Base-by-base conservation (phyloP, 2,797 vertebrate species). In the Ispidina picta region DNA sequence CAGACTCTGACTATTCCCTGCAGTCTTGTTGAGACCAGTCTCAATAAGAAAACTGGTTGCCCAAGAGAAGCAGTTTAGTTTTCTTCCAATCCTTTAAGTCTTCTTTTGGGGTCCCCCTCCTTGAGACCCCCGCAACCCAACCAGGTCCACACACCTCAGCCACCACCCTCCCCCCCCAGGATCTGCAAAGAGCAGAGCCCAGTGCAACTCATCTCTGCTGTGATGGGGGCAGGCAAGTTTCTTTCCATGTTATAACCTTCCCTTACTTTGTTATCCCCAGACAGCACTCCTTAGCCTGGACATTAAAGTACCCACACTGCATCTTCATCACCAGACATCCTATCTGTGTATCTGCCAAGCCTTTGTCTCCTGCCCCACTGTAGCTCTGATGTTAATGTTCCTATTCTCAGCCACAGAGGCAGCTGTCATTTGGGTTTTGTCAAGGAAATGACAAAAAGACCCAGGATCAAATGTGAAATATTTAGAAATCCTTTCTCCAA, bases 371-470 rank as follows among this genome's bases (percentile, higher is more conserved):
- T 64, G 29, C 70, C 48, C 65, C 35, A 12, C 51, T 41, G 2
- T 9, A 72, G 49, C 51, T 73, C 3, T 52, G 65, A 39, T 70
- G 52, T 22, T 69, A 68, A 69, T 10, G 70, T 49, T 72, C 78
- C 78, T 89, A 65, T 92, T 92, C 89, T 73, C 73, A 89, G 91
- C 41, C 48, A 28, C 25, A 43, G 88, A 86, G 70, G 85, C 4
- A 17, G 78, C n/a, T 91, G 58, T 73, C 66, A 25, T 56, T 54
- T 52, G 56, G 49, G 14, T 86, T 89, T 89, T 70, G 58, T 83
- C 44, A 86, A 89, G 41, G 33, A 79, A 71, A 84, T 39, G 56
- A 56, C 44, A 82, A 81, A 46, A 93, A 73, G 33, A 31, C 5
- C 3, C 11, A 31, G 8, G 33, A 76, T 23, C 15, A 60, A 51